Conservation (phyloP, 2,797 vertebrate species). For the Calcarius lapponicus region DNA sequence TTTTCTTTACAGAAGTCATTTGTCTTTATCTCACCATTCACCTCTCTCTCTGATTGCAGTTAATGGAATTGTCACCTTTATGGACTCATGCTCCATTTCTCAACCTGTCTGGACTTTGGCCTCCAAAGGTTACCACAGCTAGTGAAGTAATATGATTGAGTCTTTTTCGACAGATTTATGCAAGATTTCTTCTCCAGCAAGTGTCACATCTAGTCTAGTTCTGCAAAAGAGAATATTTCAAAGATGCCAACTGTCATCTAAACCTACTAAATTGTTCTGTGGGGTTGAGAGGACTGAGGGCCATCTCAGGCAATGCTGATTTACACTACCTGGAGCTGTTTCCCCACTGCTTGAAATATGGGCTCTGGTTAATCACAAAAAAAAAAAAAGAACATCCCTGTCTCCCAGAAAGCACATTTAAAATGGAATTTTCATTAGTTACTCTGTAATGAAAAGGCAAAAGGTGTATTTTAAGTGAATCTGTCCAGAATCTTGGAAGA, state of each 20-base stretch:
- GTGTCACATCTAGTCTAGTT: constrained; percentile 69
- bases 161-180: constrained; percentile 79
- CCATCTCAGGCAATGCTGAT: constrained; percentile 50
- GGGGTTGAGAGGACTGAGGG: constrained; percentile 28
- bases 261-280: constrained; percentile 64
- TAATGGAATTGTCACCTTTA: constrained; percentile 75
- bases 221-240: constrained; percentile 69
- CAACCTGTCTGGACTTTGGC: constrained; percentile 77
- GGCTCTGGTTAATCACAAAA: constrained; percentile 1
- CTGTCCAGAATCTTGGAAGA: neutral
- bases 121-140: constrained; percentile 72
- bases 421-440: constrained; percentile 38
- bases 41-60: constrained; percentile 70
- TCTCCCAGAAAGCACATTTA: neutral
- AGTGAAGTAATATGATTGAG: constrained; percentile 82
- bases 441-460: neutral
- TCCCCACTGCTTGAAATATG: constrained; percentile 7
- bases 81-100: constrained; percentile 76
- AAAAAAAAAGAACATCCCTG: neutral
- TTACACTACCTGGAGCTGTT: constrained; percentile 22
- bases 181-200: constrained; percentile 63
- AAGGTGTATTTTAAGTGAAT: neutral
- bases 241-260: constrained; percentile 69
- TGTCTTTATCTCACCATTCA: constrained; percentile 72
- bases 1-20: constrained; percentile 50